These are phyloP conservation scores for Amblyraja radiata DNA, from an alignment of 2,797 vertebrate species.

Conservation along the genomic window DNA sequence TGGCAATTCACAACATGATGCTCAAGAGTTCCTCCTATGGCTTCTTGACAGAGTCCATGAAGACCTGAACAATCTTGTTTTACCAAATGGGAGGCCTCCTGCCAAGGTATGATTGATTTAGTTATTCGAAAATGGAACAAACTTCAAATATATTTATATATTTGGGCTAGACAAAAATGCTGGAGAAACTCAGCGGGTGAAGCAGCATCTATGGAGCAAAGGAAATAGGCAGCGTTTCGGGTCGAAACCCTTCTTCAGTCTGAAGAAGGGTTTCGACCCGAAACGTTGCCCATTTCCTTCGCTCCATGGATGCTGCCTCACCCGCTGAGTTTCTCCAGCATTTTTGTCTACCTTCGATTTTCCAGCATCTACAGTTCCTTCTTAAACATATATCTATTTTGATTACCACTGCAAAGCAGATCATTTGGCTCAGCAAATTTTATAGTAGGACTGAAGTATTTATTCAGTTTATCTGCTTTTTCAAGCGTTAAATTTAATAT, in stretches of 20 bases:
- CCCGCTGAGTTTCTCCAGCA: too few species aligned
- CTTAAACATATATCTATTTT: background rate
- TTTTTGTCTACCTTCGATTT: too few species aligned
- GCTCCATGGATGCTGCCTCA: too few species aligned
- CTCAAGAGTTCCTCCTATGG: slow-evolving; percentile 98
- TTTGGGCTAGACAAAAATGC: too few species aligned
- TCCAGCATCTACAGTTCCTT: too few species aligned
- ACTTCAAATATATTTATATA: background rate
- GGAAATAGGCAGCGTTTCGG: too few species aligned
- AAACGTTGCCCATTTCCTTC: too few species aligned
- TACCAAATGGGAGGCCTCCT: slow-evolving; percentile 63
- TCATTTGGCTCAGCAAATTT: background rate
- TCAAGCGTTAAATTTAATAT: too few species aligned
- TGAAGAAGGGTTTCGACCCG: too few species aligned
- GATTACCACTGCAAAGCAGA: background rate
- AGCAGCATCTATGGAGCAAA: too few species aligned
- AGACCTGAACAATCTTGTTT: slow-evolving; percentile 77
- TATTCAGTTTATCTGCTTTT: background rate
- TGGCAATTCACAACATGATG: slow-evolving; percentile 90
- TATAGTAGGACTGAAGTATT: background rate
- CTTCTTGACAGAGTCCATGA: slow-evolving; percentile 92
- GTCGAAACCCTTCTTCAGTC: too few species aligned
- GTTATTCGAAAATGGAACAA: background rate
- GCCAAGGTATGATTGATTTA: slow-evolving; percentile 65
- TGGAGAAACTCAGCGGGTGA: too few species aligned